phyloP scores from a whole-genome alignment of 1,140 invertebrate genomes.

The Drosophila murphyi region DNA sequence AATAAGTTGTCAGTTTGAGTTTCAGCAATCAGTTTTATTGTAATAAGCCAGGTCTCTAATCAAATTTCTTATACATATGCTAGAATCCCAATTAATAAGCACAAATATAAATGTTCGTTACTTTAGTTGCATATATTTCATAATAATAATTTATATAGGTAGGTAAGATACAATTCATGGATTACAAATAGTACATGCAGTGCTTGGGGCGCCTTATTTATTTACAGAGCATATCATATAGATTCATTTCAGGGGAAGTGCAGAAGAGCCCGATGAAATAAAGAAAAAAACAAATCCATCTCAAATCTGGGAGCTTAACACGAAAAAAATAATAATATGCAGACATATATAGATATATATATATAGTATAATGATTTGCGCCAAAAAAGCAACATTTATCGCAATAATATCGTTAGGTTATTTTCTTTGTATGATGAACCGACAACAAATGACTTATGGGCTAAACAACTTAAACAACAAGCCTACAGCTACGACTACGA shows the following conservation, averaged over 20 bases:
- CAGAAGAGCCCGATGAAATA: slow-evolving; percentile 13
- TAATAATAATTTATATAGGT: slow-evolving; percentile 51
- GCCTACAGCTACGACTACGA: slow-evolving; percentile 52
- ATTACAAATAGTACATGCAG: slow-evolving; percentile 34
- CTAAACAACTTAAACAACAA: slow-evolving; percentile 43
- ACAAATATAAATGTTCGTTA: slow-evolving; percentile 9
- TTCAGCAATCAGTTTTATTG: too few species aligned
- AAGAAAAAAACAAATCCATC: slow-evolving; percentile 26
- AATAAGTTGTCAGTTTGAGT: too few species aligned
- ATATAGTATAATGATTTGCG: slow-evolving; percentile 22
- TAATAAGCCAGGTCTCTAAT: too few species aligned
- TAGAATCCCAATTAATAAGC: too few species aligned
- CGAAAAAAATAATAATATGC: slow-evolving; percentile 13
- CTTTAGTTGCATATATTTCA: slow-evolving; percentile 44
- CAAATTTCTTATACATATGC: too few species aligned
- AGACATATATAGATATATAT: not conserved
- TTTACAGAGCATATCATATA: slow-evolving; percentile 40
- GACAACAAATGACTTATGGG: slow-evolving; percentile 71
- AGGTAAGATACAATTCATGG: slow-evolving; percentile 48
- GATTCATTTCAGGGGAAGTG: slow-evolving; percentile 34
- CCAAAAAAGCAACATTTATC: slow-evolving; percentile 27
- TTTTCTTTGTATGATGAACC: slow-evolving; percentile 64
- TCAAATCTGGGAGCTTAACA: slow-evolving; percentile 12
- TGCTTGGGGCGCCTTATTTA: slow-evolving; percentile 37
- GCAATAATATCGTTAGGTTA: slow-evolving; percentile 70